Evolutionary conservation across 2,888 invertebrate genomes (phyloP), one percentile per base, ranked within the genome.

Genomic region (Drosophila colorata): DNA sequence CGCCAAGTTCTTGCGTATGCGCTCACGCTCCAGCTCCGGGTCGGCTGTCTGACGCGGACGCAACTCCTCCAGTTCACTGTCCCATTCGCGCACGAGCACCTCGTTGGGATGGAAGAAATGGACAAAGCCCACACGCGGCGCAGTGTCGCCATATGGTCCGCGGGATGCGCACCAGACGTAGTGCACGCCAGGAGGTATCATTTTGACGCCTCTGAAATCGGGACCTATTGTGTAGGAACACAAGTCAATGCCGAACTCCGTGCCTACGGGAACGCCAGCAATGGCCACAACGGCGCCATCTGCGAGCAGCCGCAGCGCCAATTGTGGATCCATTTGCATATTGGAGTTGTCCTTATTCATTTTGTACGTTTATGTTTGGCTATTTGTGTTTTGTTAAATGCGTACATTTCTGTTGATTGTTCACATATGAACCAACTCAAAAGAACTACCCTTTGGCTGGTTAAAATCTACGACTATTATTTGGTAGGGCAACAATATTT

Each of bases 101-200:
- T 99, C 98, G 66, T 95, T 94, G 76, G 94, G 94, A 76, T 95
- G 93, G 90, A 99, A 99, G 88, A 94, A 94, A 90, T 98, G 95
- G 90, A 97, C 95, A 89, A 98, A 98, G 4, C 98, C 98, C 56
- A 96, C 95, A 74, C 97, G 93, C 13, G 96, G 96, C 2, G 95
- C 95, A 6, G 94, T 92, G 83, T 96, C 95, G 0, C 95, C 95
- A 52, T 94, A 94, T 0, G 92, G 92, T 74, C 94, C 95, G 13
- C 69, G 84, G 0, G 90, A 90, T 2, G 91, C 88, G 91, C 96
- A 98, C 93, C 98, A 98, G 14, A 99, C 93, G 90, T 96, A 98
- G 92, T 99, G 99, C 56, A 98, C 93, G 6, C 99, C 99, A 1
- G 98, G 97, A 0, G 99, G 99, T 84, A 99, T 99, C 98, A 99